These are phyloP conservation scores for Apamea anceps DNA, from an alignment of 2,888 invertebrate genomes.

Conservation along the genomic window DNA sequence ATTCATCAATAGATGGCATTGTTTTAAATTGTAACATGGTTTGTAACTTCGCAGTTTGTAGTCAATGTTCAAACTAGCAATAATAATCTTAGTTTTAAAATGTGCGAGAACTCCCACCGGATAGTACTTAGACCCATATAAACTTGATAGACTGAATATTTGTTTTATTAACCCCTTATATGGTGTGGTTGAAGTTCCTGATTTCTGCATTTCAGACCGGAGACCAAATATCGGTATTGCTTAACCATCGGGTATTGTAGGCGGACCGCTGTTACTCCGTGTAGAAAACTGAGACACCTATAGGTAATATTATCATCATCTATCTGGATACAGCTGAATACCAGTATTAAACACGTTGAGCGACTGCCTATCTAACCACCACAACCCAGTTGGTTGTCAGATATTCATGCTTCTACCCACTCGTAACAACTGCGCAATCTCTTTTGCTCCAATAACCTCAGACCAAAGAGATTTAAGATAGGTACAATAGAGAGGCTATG, in stretches of 20 bases:
- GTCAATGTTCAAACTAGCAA: constrained; percentile 55
- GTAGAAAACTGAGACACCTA: neutral
- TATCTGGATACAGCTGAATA: neutral
- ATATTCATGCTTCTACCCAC: neutral
- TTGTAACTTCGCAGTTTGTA: constrained; percentile 11
- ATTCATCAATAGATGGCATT: constrained; percentile 23
- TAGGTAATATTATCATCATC: neutral
- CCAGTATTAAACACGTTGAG: neutral
- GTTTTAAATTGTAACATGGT: constrained; percentile 27
- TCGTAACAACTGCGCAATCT: neutral
- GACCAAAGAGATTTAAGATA: no score
- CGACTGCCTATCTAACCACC: neutral
- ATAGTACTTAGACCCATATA: constrained; percentile 53
- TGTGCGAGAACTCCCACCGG: constrained; percentile 42
- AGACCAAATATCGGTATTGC: neutral
- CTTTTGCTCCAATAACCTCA: neutral
- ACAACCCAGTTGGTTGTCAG: neutral
- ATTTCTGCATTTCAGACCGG: no score
- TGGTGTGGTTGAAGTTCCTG: neutral
- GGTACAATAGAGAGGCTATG: no score
- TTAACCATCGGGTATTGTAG: neutral
- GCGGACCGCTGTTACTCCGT: neutral
- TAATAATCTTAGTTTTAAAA: constrained; percentile 48
- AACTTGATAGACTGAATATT: constrained; percentile 64
- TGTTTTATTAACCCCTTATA: constrained; percentile 27